Base-by-base conservation (phyloP, 2,113 vertebrate species). In the Chaenocephalus aceratus region DNA sequence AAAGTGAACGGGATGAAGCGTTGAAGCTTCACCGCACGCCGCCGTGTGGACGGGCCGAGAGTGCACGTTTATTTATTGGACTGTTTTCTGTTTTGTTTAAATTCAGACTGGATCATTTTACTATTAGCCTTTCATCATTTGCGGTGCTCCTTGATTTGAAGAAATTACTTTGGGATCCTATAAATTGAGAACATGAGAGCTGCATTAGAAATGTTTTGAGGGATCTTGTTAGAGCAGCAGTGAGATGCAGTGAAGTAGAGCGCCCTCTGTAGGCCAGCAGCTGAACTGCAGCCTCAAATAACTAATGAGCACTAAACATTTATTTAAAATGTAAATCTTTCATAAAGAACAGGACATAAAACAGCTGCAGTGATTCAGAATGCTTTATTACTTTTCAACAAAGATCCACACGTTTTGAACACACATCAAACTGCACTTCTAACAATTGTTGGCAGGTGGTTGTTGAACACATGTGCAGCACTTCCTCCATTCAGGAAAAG, bases 361-460 rank as follows among this genome's bases (percentile, higher is more conserved):
- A 61, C 7, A 11, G 30, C 21, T 18, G 3, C n/a, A 21, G 72
- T 69, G 45, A 78, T 66, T 80, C 69, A 51, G 1, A 80, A 45
- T 52, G 54, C 15, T 90, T 91, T 88, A 88, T 88, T 89, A 46
- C 56, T 44, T 78, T 66, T n/a, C n/a, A n/a, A n/a, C n/a, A n/a
- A n/a, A n/a, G n/a, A 3, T 26, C 26, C 26, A 26, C 26, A 26
- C 26, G 26, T 26, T 26, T 26, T 26, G 26, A 26, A 26, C 69
- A 66, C 68, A 45, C 58, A 77, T 70, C 30, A 76, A 65, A 74
- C 61, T 61, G 26, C 16, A 58, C 49, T 2, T 49, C 26, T 10
- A 6, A 58, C 60, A 46, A n/a, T 8, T 36, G 15, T 13, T 57
- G 59, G 53, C 70, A 71, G 65, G 11, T 58, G 34, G 54, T 1